Evolutionary conservation across 2,888 invertebrate species (phyloP).

Genomic region (Ophion ellenae): DNA sequence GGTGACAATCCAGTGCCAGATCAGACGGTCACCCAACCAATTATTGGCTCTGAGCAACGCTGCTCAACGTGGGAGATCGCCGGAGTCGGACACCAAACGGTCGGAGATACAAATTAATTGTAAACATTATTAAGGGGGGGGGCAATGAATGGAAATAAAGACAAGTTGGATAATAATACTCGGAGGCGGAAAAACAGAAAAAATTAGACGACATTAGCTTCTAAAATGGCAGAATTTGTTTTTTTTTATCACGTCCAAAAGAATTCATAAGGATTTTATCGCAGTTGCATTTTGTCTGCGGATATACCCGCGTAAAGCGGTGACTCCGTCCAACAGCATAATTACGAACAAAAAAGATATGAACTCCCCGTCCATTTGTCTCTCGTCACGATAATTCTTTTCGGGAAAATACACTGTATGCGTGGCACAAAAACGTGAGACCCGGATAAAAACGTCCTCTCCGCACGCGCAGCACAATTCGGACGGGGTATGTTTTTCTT

Average conservation of each 20-base stretch:
- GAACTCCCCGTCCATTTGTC: not conserved
- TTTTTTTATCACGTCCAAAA: not conserved
- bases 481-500: conserved; percentile 1
- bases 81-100: too few species aligned
- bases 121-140: not conserved
- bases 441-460: conserved; percentile 23
- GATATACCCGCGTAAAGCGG: not conserved
- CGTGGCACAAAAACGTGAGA: conserved; percentile 1
- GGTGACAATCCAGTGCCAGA: not conserved
- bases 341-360: not conserved
- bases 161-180: not conserved
- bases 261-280: not conserved
- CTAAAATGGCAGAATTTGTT: not conserved
- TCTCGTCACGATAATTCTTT: not conserved
- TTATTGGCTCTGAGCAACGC: not conserved
- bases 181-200: not conserved
- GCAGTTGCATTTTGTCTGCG: not conserved
- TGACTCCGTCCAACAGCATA: not conserved
- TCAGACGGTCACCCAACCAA: not conserved
- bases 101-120: not conserved
- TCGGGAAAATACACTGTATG: conserved; percentile 6
- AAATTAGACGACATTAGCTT: not conserved
- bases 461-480: conserved; percentile 1
- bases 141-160: not conserved
- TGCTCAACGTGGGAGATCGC: not conserved